A percentile compares a stretch with the other conserved stretches of the same genome.
Conservation (phyloP, 2,113 vertebrate species). For the Sterrhoptilus dennistouni region DNA sequence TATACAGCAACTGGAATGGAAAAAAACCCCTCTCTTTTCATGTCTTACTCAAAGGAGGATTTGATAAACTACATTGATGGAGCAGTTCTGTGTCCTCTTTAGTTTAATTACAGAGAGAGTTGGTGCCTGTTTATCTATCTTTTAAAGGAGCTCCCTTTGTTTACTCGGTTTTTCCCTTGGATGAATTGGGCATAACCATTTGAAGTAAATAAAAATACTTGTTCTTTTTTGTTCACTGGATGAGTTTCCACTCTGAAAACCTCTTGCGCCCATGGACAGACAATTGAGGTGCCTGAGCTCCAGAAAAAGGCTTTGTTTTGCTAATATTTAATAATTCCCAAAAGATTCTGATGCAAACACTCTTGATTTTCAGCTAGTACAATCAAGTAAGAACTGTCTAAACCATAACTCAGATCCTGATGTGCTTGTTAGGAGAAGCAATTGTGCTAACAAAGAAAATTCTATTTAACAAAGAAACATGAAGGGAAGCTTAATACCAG, state of each 20-base stretch:
- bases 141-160: neutral
- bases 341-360: neutral
- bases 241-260: neutral
- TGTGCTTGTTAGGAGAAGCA: neutral
- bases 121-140: neutral
- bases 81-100: neutral
- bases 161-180: neutral
- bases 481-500: neutral
- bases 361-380: neutral
- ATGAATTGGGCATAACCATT: neutral
- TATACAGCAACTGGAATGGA: neutral
- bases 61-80: neutral
- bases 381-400: neutral
- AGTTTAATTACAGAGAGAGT: neutral
- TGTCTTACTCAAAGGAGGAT: neutral
- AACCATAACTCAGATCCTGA: neutral
- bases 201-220: neutral
- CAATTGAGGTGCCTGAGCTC: neutral
- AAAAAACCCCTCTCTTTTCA: neutral
- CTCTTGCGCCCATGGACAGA: rapidly evolving
- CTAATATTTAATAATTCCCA: neutral
- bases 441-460: neutral
- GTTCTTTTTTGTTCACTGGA: neutral
- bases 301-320: neutral
- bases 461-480: neutral